These are phyloP conservation scores for Salpingus planirostris DNA, from an alignment of 2,888 invertebrate genomes.

Conservation along the genomic window DNA sequence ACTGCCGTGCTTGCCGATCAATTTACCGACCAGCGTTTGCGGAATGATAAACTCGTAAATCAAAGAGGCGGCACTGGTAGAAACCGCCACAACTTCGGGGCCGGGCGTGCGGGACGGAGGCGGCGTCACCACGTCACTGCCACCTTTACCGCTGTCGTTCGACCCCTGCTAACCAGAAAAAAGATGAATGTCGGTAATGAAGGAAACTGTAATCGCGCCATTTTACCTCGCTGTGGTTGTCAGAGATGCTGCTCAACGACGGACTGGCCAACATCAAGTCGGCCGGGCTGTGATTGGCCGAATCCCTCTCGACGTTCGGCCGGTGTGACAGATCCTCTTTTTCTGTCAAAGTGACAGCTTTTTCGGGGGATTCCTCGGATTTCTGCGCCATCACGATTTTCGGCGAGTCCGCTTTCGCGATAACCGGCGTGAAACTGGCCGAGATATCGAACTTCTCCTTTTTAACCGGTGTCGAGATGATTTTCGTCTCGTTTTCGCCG, in stretches of 20 bases:
- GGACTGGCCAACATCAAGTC: constrained; percentile 61
- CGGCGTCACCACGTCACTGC: constrained; percentile 63
- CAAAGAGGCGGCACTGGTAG: no score
- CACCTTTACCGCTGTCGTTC: constrained; percentile 77
- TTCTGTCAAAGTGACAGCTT: constrained; percentile 5
- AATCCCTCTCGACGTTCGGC: constrained; percentile 49
- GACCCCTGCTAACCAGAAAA: no score
- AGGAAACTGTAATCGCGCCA: no score
- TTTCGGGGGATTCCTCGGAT: constrained; percentile 16
- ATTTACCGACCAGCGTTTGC: constrained; percentile 67
- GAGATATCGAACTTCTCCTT: constrained; percentile 2
- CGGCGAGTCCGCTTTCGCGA: no score
- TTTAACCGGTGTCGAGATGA: neutral
- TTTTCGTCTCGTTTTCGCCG: constrained; percentile 6
- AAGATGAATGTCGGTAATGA: no score
- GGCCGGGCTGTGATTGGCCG: constrained; percentile 69
- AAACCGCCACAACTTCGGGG: no score
- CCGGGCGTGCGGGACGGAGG: constrained; percentile 48
- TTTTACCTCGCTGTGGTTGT: constrained; percentile 54
- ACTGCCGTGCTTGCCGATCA: constrained; percentile 77
- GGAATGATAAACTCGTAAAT: no score
- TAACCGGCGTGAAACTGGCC: neutral
- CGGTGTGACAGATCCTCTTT: constrained; percentile 33
- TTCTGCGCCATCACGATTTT: constrained; percentile 19
- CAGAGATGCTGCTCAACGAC: constrained; percentile 59